Percentiles rank a stretch among this genome's conserved stretches.
phyloP scores from a whole-genome alignment of 2,797 vertebrate genomes.

The Xiphophorus birchmanni region DNA sequence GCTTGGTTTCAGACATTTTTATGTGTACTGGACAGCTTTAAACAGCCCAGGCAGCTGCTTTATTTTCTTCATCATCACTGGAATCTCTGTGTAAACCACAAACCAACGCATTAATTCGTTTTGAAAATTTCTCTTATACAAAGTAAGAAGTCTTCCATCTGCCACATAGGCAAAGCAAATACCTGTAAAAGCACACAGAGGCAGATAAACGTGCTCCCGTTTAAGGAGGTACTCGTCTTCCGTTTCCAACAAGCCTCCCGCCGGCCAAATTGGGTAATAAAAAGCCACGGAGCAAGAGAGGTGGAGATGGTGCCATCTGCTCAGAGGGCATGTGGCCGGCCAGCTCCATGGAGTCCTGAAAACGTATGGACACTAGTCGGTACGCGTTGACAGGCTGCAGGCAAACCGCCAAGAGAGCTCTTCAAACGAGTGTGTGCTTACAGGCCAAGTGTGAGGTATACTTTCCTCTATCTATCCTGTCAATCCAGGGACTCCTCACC shows the following conservation, averaged over 20 bases:
- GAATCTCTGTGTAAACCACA: conserved; percentile 10
- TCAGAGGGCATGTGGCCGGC: conserved; percentile 26
- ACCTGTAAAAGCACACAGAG: conserved; percentile 52
- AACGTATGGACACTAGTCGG: conserved; percentile 25
- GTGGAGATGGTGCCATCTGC: conserved; percentile 51
- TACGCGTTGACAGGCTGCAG: conserved; percentile 40
- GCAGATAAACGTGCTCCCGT: conserved; percentile 35
- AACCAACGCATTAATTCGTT: background rate
- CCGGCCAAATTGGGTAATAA: conserved; percentile 52
- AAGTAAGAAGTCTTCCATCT: conserved; percentile 53
- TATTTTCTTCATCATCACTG: background rate
- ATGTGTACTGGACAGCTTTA: conserved; percentile 32
- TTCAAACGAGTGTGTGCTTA: conserved; percentile 38
- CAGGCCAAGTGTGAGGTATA: conserved; percentile 16
- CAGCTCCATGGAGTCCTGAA: conserved; percentile 7
- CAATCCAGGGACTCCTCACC: conserved; percentile 4
- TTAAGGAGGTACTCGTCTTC: conserved; percentile 18
- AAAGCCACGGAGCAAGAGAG: conserved; percentile 39
- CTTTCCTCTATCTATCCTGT: conserved; percentile 18
- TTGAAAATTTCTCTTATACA: conserved; percentile 22
- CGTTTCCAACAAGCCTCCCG: conserved; percentile 17
- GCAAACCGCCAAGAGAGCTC: conserved; percentile 48
- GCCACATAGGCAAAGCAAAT: conserved; percentile 43
- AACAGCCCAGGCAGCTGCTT: conserved; percentile 13
- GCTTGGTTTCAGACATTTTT: conserved; percentile 41